Base-by-base conservation (phyloP, 2,888 invertebrate genomes). In the Andrena dorsata region DNA sequence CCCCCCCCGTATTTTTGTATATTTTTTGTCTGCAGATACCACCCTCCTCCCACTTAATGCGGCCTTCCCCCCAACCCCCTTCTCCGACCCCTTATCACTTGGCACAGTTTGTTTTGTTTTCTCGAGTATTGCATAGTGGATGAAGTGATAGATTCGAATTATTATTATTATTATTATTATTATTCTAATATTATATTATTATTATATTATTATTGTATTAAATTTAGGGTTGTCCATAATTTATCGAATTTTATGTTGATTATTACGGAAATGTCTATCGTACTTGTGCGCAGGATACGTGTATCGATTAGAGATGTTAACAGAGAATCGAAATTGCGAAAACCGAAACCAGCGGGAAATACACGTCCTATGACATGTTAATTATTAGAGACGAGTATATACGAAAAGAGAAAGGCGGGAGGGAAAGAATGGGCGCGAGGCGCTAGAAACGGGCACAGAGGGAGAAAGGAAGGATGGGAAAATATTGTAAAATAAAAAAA, bases 211-310 rank as follows among this genome's bases (percentile, higher is more conserved):
- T 85, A 86, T 82, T 87, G 78, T 88, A 88, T 89, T 88, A 90
- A 92, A 91, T 91, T 90, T 89, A 90, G 88, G 93, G 93, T 93
- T 93, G 93, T 93, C 93, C 93, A 93, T 93, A 93, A 93, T 93
- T 92, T 90, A 88, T 90, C 82, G 76, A 87, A 80, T 81, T 82
- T 81, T 84, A 79, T 74, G 84, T 89, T 89, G 79, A 83, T 87
- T 83, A 81, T 83, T 82, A 68, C 71, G 71, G 72, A 73, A 84
- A 71, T 86, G 69, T 87, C 78, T 70, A 74, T 80, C 73, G 69
- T 87, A 79, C 61, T 79, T 82, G 76, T 81, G 65, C 69, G 63
- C 76, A 77, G 69, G 58, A 81, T 77, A 76, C 51, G 73, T 78
- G 65, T 79, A 53, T 78, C 69, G 75, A 83, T 74, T 77, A 80